Percentiles rank a stretch among this genome's conserved stretches.
These are phyloP conservation scores for Sciaenops ocellatus DNA, from an alignment of 2,797 vertebrate species.

Conservation along the genomic window DNA sequence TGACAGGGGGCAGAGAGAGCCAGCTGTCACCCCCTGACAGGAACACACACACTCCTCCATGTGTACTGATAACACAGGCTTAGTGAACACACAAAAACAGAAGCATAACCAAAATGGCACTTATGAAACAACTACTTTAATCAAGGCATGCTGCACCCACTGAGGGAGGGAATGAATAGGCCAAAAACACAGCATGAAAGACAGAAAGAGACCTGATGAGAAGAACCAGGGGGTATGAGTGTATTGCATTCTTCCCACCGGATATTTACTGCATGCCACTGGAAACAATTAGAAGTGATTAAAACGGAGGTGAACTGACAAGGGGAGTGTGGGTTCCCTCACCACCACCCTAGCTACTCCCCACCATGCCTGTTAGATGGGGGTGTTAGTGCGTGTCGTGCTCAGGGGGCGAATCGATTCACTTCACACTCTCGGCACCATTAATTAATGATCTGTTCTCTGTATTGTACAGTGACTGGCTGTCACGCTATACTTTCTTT, in stretches of 20 bases:
- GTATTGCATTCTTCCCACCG: slow-evolving; percentile 37
- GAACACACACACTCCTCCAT: slow-evolving; percentile 61
- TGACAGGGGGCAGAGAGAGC: slow-evolving; percentile 76
- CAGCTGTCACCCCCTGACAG: slow-evolving; percentile 85
- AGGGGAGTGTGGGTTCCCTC: slow-evolving; percentile 57
- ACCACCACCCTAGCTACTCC: slow-evolving; percentile 26
- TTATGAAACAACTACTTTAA: slow-evolving; percentile 72
- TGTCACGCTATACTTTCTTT: slow-evolving; percentile 68
- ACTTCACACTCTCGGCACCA: slow-evolving; percentile 80
- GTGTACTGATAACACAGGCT: slow-evolving; percentile 66
- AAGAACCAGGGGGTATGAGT: slow-evolving; percentile 45
- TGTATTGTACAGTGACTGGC: slow-evolving; percentile 71
- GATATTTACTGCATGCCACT: slow-evolving; percentile 73
- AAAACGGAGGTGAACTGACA: slow-evolving; percentile 81
- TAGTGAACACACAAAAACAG: slow-evolving; percentile 63
- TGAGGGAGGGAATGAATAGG: slow-evolving; percentile 35
- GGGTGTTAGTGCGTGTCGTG: slow-evolving; percentile 77
- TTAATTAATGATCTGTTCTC: slow-evolving; percentile 82
- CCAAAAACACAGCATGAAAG: slow-evolving; percentile 29
- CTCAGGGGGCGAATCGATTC: slow-evolving; percentile 82
- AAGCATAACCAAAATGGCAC: slow-evolving; percentile 58
- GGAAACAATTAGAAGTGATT: slow-evolving; percentile 84
- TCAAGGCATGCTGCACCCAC: slow-evolving; percentile 60
- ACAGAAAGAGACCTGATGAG: slow-evolving; percentile 66
- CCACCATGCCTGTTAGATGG: slow-evolving; percentile 62